Evolutionary conservation across 1,140 invertebrate genomes (phyloP).

Genomic region (Pseudomyrmex sp.): DNA sequence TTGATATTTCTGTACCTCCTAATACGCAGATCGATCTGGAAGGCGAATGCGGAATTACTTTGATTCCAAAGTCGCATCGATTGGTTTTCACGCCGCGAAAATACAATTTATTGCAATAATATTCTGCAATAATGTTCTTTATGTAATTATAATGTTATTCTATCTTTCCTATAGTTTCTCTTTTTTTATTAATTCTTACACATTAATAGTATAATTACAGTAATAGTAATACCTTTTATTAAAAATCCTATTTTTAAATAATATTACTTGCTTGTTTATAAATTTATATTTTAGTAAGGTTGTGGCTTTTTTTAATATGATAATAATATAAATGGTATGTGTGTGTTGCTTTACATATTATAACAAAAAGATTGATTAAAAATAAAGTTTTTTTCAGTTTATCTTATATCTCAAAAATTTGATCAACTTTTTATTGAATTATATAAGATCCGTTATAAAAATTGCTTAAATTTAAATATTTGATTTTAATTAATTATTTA

Average conservation of each 20-base stretch:
- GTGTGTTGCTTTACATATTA: not conserved
- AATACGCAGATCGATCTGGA: slow-evolving; percentile 84
- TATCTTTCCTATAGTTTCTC: too few relatives aligned
- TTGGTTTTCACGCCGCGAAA: slow-evolving; percentile 82
- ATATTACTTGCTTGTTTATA: too few relatives aligned
- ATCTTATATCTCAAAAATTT: not conserved
- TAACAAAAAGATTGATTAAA: not conserved
- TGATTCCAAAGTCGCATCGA: slow-evolving; percentile 87
- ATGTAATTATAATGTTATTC: not conserved
- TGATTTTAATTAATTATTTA: not conserved
- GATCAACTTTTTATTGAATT: not conserved
- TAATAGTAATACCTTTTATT: too few relatives aligned
- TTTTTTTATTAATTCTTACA: too few relatives aligned
- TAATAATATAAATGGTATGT: not conserved
- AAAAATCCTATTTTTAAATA: too few relatives aligned
- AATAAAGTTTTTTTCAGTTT: not conserved
- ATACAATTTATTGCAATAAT: slow-evolving; percentile 1
- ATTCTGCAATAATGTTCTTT: not conserved
- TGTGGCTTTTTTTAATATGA: not conserved
- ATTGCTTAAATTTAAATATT: slow-evolving; percentile 1
- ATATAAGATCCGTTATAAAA: not conserved
- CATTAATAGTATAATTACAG: too few relatives aligned
- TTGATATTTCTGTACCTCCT: slow-evolving; percentile 83
- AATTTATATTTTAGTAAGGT: too few relatives aligned
- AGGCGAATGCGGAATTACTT: slow-evolving; percentile 90